Evolutionary conservation across 2,113 vertebrate genomes (phyloP).

Genomic region (Lepus europaeus): DNA sequence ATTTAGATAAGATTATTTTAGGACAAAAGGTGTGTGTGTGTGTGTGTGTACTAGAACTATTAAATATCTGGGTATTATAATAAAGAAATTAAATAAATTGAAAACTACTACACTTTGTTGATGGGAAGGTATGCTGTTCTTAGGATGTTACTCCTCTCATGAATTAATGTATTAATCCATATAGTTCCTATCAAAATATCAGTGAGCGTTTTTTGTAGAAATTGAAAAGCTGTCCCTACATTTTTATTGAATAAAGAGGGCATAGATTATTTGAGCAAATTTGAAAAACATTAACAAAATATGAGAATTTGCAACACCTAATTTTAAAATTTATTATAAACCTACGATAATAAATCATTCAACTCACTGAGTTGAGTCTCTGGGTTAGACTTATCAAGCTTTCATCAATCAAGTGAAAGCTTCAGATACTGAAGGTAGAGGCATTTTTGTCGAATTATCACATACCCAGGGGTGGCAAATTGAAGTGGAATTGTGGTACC

Average conservation of each 20-base stretch:
- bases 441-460: neutral
- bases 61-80: neutral
- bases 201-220: neutral
- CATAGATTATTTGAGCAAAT: neutral
- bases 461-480: neutral
- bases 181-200: neutral
- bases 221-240: neutral
- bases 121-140: neutral
- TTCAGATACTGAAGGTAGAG: neutral
- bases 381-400: neutral
- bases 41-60: neutral
- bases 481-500: neutral
- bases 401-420: neutral
- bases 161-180: neutral
- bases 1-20: no score
- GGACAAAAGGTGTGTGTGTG: no score
- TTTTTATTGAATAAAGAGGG: no score
- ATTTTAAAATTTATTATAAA: neutral
- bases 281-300: neutral
- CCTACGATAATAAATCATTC: neutral
- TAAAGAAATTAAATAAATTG: neutral
- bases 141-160: neutral
- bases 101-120: neutral
- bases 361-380: neutral
- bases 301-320: neutral